Evolutionary conservation across 1,140 invertebrate genomes (phyloP).

Genomic region (Achatina immaculata): DNA sequence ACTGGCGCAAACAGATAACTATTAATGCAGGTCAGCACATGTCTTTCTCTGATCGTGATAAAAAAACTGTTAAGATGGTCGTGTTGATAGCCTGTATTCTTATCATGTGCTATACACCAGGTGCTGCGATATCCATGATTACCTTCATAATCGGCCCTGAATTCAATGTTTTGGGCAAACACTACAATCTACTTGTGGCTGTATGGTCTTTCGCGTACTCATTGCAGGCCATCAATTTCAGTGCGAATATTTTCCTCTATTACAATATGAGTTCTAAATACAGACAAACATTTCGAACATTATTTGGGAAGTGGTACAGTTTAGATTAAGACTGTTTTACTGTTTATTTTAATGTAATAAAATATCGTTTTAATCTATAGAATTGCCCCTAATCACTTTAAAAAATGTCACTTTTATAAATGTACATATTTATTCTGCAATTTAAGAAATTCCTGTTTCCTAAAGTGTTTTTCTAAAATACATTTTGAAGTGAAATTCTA

Average conservation of each 20-base stretch:
- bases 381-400: too few species aligned
- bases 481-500: too few species aligned
- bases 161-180: neutral
- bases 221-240: neutral
- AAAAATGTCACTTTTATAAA: too few species aligned
- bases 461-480: too few species aligned
- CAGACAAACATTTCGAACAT: too few species aligned
- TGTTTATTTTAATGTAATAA: too few species aligned
- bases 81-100: neutral
- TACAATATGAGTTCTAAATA: too few species aligned
- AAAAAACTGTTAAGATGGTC: neutral
- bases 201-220: neutral
- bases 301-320: too few species aligned
- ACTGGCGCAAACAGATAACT: neutral
- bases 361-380: too few species aligned
- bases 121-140: neutral
- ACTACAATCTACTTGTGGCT: neutral
- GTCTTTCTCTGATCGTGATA: neutral
- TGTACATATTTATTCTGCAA: too few species aligned
- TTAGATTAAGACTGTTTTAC: too few species aligned
- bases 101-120: neutral
- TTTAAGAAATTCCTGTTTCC: too few species aligned
- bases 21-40: neutral
- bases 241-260: neutral
- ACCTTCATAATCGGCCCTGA: neutral